phyloP scores from a whole-genome alignment of 2,113 vertebrate species.

The Lipotes vexillifer region DNA sequence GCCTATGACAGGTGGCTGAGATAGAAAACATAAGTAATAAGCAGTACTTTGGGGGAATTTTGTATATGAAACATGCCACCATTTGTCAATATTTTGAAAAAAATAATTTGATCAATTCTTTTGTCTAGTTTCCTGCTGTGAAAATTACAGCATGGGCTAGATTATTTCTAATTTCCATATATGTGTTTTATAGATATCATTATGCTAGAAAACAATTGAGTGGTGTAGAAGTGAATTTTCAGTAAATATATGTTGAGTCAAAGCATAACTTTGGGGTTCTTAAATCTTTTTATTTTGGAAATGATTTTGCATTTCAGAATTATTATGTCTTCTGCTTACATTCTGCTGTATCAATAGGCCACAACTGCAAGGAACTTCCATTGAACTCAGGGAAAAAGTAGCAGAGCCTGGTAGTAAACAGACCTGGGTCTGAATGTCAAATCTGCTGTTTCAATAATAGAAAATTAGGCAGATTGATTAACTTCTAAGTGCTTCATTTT shows the following conservation, averaged over 20 bases:
- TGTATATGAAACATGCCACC: not conserved
- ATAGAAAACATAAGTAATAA: not conserved
- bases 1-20: not conserved
- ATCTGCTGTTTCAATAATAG: not conserved
- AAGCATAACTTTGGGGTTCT: not conserved
- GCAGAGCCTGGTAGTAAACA: not conserved
- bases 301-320: not conserved
- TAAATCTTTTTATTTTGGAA: not conserved
- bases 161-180: not conserved
- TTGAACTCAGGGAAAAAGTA: not conserved
- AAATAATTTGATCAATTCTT: not conserved
- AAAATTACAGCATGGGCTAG: not conserved
- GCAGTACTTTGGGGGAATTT: not conserved
- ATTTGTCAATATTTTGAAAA: not conserved
- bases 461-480: not conserved
- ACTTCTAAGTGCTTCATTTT: not conserved
- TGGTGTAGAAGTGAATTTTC: not conserved
- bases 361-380: not conserved
- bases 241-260: not conserved
- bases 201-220: not conserved
- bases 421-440: not conserved
- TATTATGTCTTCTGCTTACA: not conserved
- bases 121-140: not conserved
- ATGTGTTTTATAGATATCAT: not conserved
- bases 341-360: not conserved